These are phyloP conservation scores for Sphaerophoria rueppellii DNA, from an alignment of 2,888 invertebrate species.

Conservation along the genomic window DNA sequence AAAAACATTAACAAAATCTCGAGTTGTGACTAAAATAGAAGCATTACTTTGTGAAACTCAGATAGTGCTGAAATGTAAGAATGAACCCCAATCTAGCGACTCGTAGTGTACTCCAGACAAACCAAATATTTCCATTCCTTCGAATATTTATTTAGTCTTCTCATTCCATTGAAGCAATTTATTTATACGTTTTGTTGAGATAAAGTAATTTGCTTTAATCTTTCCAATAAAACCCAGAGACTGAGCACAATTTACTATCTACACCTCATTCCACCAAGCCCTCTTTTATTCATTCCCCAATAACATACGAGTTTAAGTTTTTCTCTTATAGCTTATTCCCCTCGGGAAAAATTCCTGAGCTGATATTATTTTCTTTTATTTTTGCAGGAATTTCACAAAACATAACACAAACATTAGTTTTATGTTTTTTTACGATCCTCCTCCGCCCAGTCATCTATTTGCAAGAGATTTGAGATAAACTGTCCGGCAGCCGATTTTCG, in stretches of 20 bases:
- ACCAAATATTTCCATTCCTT: background rate
- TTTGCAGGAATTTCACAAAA: conserved; percentile 17
- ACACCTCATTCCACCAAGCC: background rate
- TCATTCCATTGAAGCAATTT: conserved; percentile 6
- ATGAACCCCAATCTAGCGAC: background rate
- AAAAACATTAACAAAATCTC: no score
- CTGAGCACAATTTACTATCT: background rate
- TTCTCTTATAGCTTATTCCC: background rate
- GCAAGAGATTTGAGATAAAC: background rate
- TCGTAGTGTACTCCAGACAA: background rate
- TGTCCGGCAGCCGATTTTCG: background rate
- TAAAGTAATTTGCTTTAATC: conserved; percentile 19
- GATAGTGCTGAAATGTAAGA: no score
- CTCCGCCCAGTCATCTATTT: background rate
- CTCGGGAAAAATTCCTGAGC: background rate
- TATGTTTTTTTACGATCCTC: background rate
- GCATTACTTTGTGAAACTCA: no score
- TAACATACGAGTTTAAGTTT: background rate
- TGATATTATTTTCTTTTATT: conserved; percentile 6
- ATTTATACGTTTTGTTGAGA: background rate
- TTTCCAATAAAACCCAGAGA: background rate
- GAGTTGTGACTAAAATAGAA: no score
- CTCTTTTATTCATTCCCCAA: background rate
- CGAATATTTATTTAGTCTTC: conserved; percentile 22
- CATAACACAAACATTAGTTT: background rate